Base-by-base conservation (phyloP, 2,797 vertebrate genomes). In the Eurystomus glaucurus region DNA sequence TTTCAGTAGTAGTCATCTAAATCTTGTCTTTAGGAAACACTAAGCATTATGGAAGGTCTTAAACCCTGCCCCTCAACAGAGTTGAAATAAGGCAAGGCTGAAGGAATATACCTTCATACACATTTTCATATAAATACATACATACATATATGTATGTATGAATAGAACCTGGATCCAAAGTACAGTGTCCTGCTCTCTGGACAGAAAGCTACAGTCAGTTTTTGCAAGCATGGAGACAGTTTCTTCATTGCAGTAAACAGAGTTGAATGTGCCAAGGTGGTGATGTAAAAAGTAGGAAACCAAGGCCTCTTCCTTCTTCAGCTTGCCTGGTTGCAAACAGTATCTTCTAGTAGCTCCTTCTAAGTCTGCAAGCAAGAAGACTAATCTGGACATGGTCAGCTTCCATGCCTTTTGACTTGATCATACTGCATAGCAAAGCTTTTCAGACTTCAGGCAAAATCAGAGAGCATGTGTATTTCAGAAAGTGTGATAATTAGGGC, bases 111-210 rank as follows among this genome's bases (percentile, higher is more conserved):
- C 5, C 6, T 68, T 65, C 5, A 16, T 14, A 8, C 8, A 14
- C 43, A 26, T 79, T 65, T 83, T 62, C 39, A 43, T 26, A 66
- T 62, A 28, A 13, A 21, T 52, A 9, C 12, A 23, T 16, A 31
- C 0, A 3, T 3, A 52, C 2, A 35, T 0, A 12, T 2, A 15
- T 2, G 25, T 5, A 14, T 21, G 14, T 14, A 41, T 41, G 25
- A 11, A n/a, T 41, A 6, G 5, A 52, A 9, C 52, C 33, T 76
- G 46, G 16, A 46, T 23, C 41, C 29, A 50, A 15, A 79, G 18
- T 14, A 35, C 0, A 0, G 6, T 37, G 11, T 60, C 37, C 62
- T 71, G 19, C 15, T 46, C 6, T 14, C 28, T 14, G 20, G 37
- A 62, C 35, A 57, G 28, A 74, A 90, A 43, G 19, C 20, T 82